phyloP scores from a whole-genome alignment of 2,888 invertebrate species.

The Hylaea fasciaria region DNA sequence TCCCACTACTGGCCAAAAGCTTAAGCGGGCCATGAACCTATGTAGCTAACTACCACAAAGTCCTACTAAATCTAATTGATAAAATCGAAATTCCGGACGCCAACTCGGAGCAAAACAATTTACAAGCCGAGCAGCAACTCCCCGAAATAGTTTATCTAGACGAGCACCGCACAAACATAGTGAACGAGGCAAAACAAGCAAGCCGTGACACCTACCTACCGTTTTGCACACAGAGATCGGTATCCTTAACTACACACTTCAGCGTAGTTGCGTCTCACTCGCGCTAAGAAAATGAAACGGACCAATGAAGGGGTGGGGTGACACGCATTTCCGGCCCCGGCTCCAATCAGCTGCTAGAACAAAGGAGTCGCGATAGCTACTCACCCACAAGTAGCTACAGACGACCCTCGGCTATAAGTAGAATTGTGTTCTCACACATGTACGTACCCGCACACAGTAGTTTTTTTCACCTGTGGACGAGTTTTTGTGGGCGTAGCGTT shows the following conservation, averaged over 20 bases:
- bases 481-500: constrained; percentile 72
- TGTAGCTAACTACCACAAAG: constrained; percentile 19
- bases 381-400: constrained; percentile 81
- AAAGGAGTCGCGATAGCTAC: constrained; percentile 84
- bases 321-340: constrained; percentile 85
- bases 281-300: constrained; percentile 84
- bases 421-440: constrained; percentile 70
- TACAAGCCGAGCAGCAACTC: constrained; percentile 61
- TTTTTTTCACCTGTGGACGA: constrained; percentile 73
- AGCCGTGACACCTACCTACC: constrained; percentile 76
- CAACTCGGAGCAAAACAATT: constrained; percentile 71
- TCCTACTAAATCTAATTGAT: constrained; percentile 58
- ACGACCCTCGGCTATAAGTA: constrained; percentile 71
- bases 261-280: constrained; percentile 80
- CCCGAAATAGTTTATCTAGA: constrained; percentile 78
- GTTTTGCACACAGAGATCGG: constrained; percentile 75
- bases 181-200: constrained; percentile 69
- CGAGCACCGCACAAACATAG: constrained; percentile 69
- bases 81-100: constrained; percentile 66
- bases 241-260: constrained; percentile 81
- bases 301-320: constrained; percentile 85
- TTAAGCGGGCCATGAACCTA: neutral
- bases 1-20: no score
- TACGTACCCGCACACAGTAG: constrained; percentile 59
- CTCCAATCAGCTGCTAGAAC: constrained; percentile 86